These are phyloP conservation scores for Harlomillsia oculata DNA, from an alignment of 1,140 invertebrate species.

Conservation along the genomic window DNA sequence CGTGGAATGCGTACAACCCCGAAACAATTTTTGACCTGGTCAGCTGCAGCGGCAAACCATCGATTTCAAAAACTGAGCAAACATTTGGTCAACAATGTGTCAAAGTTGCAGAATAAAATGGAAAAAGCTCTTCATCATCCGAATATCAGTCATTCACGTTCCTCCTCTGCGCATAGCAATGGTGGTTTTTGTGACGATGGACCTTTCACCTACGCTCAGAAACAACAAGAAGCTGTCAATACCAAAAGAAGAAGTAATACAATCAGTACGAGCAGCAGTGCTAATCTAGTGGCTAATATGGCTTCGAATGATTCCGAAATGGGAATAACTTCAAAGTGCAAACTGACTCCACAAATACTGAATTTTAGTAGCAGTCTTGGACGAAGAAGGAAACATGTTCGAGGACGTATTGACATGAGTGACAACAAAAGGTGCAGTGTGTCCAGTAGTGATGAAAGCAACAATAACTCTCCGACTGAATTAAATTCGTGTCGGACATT, in stretches of 20 bases:
- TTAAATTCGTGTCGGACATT: conserved; percentile 20
- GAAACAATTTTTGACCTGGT: conserved; percentile 33
- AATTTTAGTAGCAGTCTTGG: neutral
- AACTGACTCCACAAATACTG: neutral
- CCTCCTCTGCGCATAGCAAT: conserved; percentile 1
- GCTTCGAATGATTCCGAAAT: neutral
- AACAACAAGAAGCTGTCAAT: neutral
- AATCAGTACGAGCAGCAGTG: neutral
- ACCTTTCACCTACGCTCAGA: neutral
- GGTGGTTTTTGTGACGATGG: conserved; percentile 1
- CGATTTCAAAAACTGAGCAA: conserved; percentile 31
- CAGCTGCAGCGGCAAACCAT: conserved; percentile 28
- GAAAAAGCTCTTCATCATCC: conserved; percentile 21
- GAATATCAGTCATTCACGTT: conserved; percentile 2
- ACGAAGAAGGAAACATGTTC: neutral
- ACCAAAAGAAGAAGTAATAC: conserved; percentile 7
- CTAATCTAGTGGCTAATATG: conserved; percentile 1
- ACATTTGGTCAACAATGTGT: conserved; percentile 30
- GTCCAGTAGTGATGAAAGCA: conserved; percentile 1
- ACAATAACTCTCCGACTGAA: conserved; percentile 18
- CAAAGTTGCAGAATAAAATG: conserved; percentile 29
- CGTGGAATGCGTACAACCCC: conserved; percentile 5
- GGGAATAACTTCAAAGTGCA: neutral
- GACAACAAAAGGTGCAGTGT: neutral
- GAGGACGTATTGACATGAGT: neutral